phyloP scores from a whole-genome alignment of 2,888 invertebrate species.

The Chrysolina oricalcia region DNA sequence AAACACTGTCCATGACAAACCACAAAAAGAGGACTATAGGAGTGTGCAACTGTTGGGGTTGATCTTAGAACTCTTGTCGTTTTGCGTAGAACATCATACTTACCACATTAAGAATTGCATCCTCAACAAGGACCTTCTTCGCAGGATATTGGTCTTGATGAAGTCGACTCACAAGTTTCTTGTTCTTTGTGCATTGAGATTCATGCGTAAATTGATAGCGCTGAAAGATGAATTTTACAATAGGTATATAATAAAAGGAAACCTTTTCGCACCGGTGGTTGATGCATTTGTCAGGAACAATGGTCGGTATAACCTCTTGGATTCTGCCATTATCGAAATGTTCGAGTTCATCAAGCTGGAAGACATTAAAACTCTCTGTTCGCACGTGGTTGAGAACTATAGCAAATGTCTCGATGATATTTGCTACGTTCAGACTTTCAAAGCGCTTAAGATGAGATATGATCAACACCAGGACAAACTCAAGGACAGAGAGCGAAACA shows the following conservation, averaged over 20 bases:
- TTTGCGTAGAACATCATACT: conserved; percentile 99
- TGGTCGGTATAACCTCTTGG: conserved; percentile 97
- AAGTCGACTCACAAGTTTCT: conserved; percentile 98
- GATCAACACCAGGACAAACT: conserved; percentile 94
- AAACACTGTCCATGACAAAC: conserved; percentile 92
- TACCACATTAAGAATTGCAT: conserved; percentile 99
- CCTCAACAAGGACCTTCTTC: conserved; percentile 95
- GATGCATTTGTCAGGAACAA: conserved; percentile 98
- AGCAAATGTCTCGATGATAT: conserved; percentile 95
- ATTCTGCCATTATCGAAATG: conserved; percentile 98
- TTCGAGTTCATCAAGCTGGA: conserved; percentile 98
- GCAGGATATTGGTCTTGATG: conserved; percentile 96
- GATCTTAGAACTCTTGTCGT: conserved; percentile 95
- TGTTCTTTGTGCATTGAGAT: conserved; percentile 94
- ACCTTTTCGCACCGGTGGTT: conserved; percentile 95
- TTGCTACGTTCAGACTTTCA: conserved; percentile 98
- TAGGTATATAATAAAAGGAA: conserved; percentile 91
- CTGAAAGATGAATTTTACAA: conserved; percentile 99
- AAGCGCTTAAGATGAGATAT: conserved; percentile 89
- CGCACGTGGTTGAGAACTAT: conserved; percentile 97
- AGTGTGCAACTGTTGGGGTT: conserved; percentile 96
- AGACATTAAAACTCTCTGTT: conserved; percentile 91
- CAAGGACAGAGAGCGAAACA: conserved; percentile 88
- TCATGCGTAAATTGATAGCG: conserved; percentile 97
- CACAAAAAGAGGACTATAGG: conserved; percentile 95